These are phyloP conservation scores for Lomographa bimaculata DNA, from an alignment of 2,888 invertebrate species.

Conservation along the genomic window DNA sequence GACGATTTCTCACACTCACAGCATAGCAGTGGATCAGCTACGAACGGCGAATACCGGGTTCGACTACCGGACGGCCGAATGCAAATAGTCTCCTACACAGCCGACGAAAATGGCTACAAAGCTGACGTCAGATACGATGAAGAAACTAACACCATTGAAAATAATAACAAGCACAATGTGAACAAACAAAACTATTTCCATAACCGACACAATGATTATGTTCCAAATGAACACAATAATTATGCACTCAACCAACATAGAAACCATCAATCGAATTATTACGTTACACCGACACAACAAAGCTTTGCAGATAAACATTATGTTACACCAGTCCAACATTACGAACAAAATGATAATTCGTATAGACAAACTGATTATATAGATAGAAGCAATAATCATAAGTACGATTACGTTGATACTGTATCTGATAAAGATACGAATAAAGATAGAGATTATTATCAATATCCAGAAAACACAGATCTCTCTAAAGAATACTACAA, in stretches of 20 bases:
- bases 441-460: constrained; percentile 30
- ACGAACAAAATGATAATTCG: constrained; percentile 24
- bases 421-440: constrained; percentile 8
- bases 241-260: constrained; percentile 21
- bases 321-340: constrained; percentile 9
- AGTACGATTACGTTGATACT: constrained; percentile 30
- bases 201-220: constrained; percentile 12
- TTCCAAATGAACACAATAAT: constrained; percentile 6
- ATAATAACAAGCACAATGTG: constrained; percentile 28
- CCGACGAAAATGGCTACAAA: constrained; percentile 86
- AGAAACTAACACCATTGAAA: constrained; percentile 41
- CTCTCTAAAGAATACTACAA: constrained; percentile 61
- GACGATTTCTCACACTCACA: constrained; percentile 88
- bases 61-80: constrained; percentile 86
- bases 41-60: constrained; percentile 87
- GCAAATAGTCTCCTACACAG: constrained; percentile 87
- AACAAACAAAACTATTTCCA: constrained; percentile 20
- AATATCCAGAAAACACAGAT: constrained; percentile 55
- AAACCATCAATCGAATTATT: constrained; percentile 18
- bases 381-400: constrained; percentile 32
- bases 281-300: constrained; percentile 1
- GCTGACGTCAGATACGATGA: constrained; percentile 86
- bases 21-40: constrained; percentile 84
- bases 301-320: constrained; percentile 7
- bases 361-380: constrained; percentile 28